These are phyloP conservation scores for Cryptosula pallasiana DNA, from an alignment of 2,888 invertebrate genomes.

Conservation along the genomic window DNA sequence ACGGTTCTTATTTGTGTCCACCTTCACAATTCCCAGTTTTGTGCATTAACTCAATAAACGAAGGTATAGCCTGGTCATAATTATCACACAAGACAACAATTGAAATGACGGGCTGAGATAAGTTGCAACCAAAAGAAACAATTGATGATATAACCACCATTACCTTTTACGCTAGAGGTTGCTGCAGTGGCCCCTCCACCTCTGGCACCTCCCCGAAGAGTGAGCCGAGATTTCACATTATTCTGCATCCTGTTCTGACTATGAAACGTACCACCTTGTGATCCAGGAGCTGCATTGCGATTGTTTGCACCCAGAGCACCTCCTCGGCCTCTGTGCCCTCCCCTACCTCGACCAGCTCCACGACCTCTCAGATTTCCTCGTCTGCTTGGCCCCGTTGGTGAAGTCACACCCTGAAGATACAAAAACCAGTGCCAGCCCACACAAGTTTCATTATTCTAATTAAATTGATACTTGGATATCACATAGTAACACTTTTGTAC, in stretches of 20 bases:
- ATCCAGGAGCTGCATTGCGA: background rate
- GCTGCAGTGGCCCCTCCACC: background rate
- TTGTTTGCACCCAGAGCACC: background rate
- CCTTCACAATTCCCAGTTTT: no score
- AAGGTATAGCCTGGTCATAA: no score
- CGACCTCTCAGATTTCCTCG: background rate
- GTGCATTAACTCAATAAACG: no score
- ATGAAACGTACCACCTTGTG: background rate
- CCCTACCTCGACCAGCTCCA: background rate
- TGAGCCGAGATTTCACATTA: background rate
- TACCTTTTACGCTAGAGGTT: background rate
- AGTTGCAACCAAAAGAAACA: no score
- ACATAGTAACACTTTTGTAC: no score
- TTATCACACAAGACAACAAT: no score
- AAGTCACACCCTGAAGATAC: background rate
- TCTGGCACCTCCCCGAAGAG: background rate
- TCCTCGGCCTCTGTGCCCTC: background rate
- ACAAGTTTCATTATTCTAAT: no score
- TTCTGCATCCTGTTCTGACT: background rate
- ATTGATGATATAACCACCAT: no score
- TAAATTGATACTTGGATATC: no score
- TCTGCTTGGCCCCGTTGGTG: background rate
- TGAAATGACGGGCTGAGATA: no score
- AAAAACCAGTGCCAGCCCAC: no score
- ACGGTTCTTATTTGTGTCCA: no score